phyloP scores from a whole-genome alignment of 2,888 invertebrate species.

The Metalampra italica region DNA sequence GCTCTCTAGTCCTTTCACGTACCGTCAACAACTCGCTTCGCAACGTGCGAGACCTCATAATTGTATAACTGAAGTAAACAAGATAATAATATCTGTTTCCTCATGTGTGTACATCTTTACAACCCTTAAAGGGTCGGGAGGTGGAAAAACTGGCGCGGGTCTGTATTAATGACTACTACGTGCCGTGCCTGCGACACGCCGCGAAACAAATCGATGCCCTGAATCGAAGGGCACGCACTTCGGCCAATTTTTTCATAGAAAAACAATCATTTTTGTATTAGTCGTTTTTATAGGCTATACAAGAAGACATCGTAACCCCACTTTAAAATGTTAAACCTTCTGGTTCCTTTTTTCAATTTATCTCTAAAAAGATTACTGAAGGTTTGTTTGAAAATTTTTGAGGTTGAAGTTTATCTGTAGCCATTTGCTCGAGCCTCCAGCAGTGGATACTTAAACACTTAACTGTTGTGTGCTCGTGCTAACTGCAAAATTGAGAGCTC shows the following conservation, averaged over 20 bases:
- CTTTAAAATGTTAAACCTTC: too few species aligned
- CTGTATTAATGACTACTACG: slow-evolving; percentile 50
- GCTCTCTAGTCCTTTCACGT: slow-evolving; percentile 6
- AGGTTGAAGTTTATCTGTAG: too few species aligned
- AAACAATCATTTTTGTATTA: slow-evolving; percentile 31
- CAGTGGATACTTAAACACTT: too few species aligned
- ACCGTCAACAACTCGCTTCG: slow-evolving; percentile 2
- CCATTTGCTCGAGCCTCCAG: too few species aligned
- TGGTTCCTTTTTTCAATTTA: too few species aligned
- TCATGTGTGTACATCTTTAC: slow-evolving; percentile 16
- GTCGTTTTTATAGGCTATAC: too few species aligned
- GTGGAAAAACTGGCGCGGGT: slow-evolving; percentile 38
- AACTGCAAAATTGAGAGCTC: too few species aligned
- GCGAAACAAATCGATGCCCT: slow-evolving; percentile 52
- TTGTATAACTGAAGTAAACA: slow-evolving; percentile 13
- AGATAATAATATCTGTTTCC: slow-evolving; percentile 12
- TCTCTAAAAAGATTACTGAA: too few species aligned
- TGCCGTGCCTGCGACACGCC: slow-evolving; percentile 39
- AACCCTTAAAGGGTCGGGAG: slow-evolving; percentile 20
- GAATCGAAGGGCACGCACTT: slow-evolving; percentile 48
- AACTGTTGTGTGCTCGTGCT: too few species aligned
- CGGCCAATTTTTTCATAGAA: slow-evolving; percentile 39
- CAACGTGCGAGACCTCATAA: slow-evolving; percentile 7
- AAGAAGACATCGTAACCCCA: too few species aligned
- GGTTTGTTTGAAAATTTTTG: too few species aligned